Conservation (phyloP, 2,113 vertebrate genomes). For the Telmatochromis sp. region DNA sequence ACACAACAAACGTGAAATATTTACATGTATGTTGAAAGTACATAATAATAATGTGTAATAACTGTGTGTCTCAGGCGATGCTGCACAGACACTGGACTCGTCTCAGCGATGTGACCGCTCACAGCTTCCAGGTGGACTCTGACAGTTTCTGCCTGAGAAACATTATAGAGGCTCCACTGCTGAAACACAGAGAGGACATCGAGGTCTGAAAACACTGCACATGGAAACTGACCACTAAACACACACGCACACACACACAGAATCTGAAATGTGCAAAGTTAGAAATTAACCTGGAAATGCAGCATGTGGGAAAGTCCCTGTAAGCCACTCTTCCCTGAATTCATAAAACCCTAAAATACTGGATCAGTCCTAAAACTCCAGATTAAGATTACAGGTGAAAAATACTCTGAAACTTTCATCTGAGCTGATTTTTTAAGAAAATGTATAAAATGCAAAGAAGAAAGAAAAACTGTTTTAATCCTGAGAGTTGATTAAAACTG, state of each 20-base stretch:
- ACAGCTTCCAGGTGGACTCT: slow-evolving; percentile 72
- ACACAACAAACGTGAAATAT: neutral
- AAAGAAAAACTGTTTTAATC: neutral
- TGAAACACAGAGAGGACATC: slow-evolving; percentile 78
- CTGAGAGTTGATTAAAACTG: neutral
- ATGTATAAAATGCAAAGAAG: fast-evolving
- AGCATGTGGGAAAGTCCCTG: fast-evolving
- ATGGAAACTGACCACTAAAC: neutral
- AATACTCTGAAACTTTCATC: neutral
- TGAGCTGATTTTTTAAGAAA: neutral
- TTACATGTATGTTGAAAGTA: neutral
- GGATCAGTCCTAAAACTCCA: neutral
- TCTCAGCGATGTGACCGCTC: slow-evolving; percentile 69
- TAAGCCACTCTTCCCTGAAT: fast-evolving
- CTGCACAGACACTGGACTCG: slow-evolving; percentile 77
- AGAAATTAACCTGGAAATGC: neutral
- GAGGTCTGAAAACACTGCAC: slow-evolving; percentile 52
- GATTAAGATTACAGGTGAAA: neutral
- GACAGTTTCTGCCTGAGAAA: slow-evolving; percentile 72
- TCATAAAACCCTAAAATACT: neutral
- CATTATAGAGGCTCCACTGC: slow-evolving; percentile 74
- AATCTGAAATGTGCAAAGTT: neutral
- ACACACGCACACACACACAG: fast-evolving
- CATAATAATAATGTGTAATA: neutral
- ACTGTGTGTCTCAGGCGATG: slow-evolving; percentile 69